Evolutionary conservation across 2,888 invertebrate genomes (phyloP).

Genomic region (Drosophila infuscata): DNA sequence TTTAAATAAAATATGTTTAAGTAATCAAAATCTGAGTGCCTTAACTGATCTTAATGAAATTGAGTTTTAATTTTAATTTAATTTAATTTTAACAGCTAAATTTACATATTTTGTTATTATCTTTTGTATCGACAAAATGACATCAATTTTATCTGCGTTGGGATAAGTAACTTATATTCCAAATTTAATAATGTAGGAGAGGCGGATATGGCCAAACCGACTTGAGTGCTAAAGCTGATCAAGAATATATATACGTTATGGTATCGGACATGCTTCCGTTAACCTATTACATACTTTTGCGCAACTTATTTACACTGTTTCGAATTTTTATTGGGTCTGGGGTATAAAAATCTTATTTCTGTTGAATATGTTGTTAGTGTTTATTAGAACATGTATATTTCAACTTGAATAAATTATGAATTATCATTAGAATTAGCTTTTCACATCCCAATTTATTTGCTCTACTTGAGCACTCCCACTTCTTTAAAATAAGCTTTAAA

Average conservation of each 20-base stretch:
- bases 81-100: neutral
- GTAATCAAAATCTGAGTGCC: neutral
- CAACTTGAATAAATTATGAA: accelerated
- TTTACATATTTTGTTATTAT: too few species aligned
- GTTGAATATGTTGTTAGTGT: neutral
- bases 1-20: neutral
- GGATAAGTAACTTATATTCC: neutral
- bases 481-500: constrained; percentile 32
- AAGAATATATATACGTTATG: neutral
- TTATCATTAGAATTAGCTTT: neutral
- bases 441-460: constrained; percentile 9
- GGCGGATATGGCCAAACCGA: neutral
- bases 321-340: neutral
- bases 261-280: neutral
- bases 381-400: neutral
- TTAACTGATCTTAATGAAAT: too few species aligned
- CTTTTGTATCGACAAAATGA: neutral
- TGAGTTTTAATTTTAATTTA: too few species aligned
- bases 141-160: neutral
- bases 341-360: neutral
- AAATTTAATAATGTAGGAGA: neutral
- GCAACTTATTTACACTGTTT: neutral
- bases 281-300: neutral
- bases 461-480: neutral
- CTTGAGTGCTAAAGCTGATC: neutral